Evolutionary conservation across 2,113 vertebrate species (phyloP).

Genomic region (Callorhinus ursinus): DNA sequence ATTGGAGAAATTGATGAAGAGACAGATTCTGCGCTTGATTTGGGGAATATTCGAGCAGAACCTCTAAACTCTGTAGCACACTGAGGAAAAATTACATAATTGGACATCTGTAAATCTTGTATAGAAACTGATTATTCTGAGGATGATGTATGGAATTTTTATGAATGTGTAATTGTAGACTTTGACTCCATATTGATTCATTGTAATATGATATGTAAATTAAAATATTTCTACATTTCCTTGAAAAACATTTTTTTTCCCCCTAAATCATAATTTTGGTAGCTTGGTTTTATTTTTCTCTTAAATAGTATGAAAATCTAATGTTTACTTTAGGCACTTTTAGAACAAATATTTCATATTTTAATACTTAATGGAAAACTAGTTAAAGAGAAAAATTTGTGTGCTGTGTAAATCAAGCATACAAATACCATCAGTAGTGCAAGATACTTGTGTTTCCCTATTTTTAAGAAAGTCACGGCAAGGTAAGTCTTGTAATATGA

Average conservation of each 20-base stretch:
- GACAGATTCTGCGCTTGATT: conserved; percentile 96
- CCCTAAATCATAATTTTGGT: conserved; percentile 49
- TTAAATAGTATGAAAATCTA: conserved; percentile 39
- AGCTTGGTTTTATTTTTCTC: conserved; percentile 67
- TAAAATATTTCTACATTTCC: conserved; percentile 88
- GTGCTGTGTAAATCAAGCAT: not conserved
- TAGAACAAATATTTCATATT: conserved; percentile 31
- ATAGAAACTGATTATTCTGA: conserved; percentile 82
- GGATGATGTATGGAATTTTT: conserved; percentile 75
- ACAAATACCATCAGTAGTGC: not conserved
- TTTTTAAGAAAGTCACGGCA: not conserved
- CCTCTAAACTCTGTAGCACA: conserved; percentile 97
- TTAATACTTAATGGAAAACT: conserved; percentile 54
- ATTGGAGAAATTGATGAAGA: conserved; percentile 99
- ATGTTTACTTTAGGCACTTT: conserved; percentile 21
- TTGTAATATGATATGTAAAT: conserved; percentile 86
- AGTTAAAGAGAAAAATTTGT: conserved; percentile 31
- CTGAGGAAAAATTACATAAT: conserved; percentile 82
- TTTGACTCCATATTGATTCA: conserved; percentile 76
- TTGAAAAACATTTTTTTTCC: conserved; percentile 53
- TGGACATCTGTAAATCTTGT: conserved; percentile 86
- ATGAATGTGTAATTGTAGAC: conserved; percentile 74
- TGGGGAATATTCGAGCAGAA: conserved; percentile 97
- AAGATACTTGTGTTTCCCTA: not conserved
- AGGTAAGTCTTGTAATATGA: not conserved